Conservation (phyloP, 2,888 invertebrate genomes). For the Campoletis raptor region DNA sequence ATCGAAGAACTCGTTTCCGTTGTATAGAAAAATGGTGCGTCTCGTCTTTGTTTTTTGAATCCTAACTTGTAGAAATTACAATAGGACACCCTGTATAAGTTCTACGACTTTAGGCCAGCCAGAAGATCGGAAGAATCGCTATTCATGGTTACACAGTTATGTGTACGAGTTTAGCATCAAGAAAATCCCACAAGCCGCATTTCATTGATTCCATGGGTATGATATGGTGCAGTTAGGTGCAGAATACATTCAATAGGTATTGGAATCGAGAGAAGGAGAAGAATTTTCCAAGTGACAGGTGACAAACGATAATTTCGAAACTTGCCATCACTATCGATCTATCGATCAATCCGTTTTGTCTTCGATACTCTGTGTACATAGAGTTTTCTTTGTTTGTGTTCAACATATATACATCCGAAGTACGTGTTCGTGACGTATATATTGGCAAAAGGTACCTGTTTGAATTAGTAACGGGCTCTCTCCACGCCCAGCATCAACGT, state of each 20-base stretch:
- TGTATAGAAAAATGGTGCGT: neutral
- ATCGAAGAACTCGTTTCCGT: too few relatives aligned
- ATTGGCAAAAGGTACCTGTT: slow-evolving; percentile 69
- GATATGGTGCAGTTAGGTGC: slow-evolving; percentile 9
- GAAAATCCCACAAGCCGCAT: neutral
- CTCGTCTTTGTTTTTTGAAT: neutral
- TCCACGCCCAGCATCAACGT: slow-evolving; percentile 73
- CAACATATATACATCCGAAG: slow-evolving; percentile 4
- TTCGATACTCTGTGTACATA: slow-evolving; percentile 16
- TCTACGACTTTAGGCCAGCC: slow-evolving; percentile 9
- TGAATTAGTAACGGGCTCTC: slow-evolving; percentile 77
- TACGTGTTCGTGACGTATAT: neutral
- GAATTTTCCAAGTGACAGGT: slow-evolving; percentile 61
- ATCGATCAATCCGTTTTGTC: slow-evolving; percentile 72
- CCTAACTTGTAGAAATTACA: neutral
- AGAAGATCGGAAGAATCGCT: slow-evolving; percentile 42
- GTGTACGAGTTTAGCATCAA: slow-evolving; percentile 10
- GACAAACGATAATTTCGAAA: slow-evolving; percentile 72
- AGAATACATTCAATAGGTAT: neutral
- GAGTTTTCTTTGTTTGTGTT: slow-evolving; percentile 16
- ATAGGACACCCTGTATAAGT: slow-evolving; percentile 1
- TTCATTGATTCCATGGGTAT: slow-evolving; percentile 16
- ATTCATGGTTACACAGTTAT: slow-evolving; percentile 56
- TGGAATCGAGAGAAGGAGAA: slow-evolving; percentile 21
- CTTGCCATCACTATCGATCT: slow-evolving; percentile 66